Conservation (phyloP, 2,113 vertebrate genomes). For the Neoarius graeffei region DNA sequence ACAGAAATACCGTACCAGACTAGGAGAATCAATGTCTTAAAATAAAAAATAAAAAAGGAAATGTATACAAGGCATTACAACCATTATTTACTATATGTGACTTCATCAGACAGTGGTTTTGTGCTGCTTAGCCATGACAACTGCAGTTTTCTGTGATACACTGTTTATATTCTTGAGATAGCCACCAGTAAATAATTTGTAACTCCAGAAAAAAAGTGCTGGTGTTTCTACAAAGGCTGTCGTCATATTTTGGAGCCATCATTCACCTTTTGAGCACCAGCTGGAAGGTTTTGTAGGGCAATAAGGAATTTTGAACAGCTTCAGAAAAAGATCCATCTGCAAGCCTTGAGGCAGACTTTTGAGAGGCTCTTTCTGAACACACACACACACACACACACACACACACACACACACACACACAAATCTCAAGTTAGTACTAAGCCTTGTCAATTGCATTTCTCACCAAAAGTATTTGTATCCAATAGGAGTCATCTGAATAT, state of each 20-base stretch:
- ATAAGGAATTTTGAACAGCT: constrained; percentile 22
- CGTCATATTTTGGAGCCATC: constrained; percentile 37
- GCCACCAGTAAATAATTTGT: background rate
- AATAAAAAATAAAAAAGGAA: background rate
- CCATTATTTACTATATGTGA: background rate
- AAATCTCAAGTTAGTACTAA: constrained; percentile 23
- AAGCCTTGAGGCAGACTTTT: constrained; percentile 38
- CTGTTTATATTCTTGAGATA: background rate
- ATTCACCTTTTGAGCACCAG: constrained; percentile 35
- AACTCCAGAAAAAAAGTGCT: constrained; percentile 30
- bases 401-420: background rate
- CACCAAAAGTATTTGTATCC: constrained; percentile 5
- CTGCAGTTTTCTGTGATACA: background rate
- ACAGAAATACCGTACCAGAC: constrained; percentile 5
- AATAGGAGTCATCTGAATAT: background rate
- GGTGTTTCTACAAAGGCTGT: constrained; percentile 33
- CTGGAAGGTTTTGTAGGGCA: constrained; percentile 10
- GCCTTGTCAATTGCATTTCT: constrained; percentile 27
- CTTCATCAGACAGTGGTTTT: background rate
- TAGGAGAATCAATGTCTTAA: background rate
- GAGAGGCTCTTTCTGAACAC: background rate
- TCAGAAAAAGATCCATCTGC: constrained; percentile 22
- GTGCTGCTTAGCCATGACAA: background rate
- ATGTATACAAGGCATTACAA: too few relatives aligned
- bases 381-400: too few relatives aligned